Conservation (phyloP, 2,797 vertebrate genomes). For the Bryconaethiops microstoma region DNA sequence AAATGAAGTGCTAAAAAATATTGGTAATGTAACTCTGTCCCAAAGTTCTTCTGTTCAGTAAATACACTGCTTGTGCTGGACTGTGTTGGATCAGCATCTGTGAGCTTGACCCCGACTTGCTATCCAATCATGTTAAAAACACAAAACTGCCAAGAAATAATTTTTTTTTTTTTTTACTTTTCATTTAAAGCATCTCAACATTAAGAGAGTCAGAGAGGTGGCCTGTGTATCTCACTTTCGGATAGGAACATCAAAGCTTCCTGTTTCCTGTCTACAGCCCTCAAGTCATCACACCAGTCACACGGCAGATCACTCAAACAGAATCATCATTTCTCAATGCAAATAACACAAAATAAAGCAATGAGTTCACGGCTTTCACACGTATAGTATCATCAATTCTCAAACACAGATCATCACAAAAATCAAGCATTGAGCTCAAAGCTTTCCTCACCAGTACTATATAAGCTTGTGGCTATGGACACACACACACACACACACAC, state of each 20-base stretch:
- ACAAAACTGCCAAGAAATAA: too few species aligned
- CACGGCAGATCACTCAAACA: not conserved
- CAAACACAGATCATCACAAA: not conserved
- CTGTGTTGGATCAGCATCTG: not conserved
- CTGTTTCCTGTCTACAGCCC: slow-evolving; percentile 46
- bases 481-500: not conserved
- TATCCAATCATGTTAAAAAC: not conserved
- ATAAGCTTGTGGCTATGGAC: not conserved
- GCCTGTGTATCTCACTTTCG: slow-evolving; percentile 29
- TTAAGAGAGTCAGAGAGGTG: not conserved
- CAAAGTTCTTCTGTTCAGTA: not conserved
- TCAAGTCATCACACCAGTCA: slow-evolving; percentile 3
- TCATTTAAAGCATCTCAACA: slow-evolving; percentile 2
- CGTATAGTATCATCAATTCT: not conserved
- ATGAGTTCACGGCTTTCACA: not conserved
- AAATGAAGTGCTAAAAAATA: too few species aligned
- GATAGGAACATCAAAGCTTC: slow-evolving; percentile 43
- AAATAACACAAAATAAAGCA: not conserved
- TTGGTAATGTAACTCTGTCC: too few species aligned
- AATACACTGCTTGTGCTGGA: not conserved
- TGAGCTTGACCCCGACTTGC: not conserved
- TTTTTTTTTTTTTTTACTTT: too few species aligned
- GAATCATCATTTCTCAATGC: not conserved
- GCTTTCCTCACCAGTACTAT: not conserved
- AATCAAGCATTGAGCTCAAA: not conserved